These are phyloP conservation scores for Callyntrura sp. DNA, from an alignment of 2,888 invertebrate species.

Conservation along the genomic window DNA sequence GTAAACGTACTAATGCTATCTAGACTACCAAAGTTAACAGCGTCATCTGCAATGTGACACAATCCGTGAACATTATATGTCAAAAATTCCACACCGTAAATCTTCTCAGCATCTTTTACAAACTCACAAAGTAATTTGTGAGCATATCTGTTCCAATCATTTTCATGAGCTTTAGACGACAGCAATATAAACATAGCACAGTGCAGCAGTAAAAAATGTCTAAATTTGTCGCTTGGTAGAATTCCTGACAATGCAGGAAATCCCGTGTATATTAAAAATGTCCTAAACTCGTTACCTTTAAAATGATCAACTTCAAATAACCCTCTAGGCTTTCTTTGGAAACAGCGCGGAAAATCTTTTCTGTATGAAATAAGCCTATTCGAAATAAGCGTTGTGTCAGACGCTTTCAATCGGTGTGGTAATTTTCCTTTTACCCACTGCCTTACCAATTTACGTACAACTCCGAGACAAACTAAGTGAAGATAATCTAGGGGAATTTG, in stretches of 20 bases:
- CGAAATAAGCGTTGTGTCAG: background rate
- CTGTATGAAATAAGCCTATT: background rate
- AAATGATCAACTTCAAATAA: constrained; percentile 15
- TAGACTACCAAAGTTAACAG: background rate
- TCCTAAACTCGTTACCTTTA: constrained; percentile 62
- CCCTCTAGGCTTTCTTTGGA: constrained; percentile 47
- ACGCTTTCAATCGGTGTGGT: background rate
- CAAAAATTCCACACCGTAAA: background rate
- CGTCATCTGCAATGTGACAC: constrained; percentile 18
- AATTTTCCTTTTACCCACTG: constrained; percentile 72
- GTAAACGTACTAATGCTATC: constrained; percentile 20
- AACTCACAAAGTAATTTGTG: constrained; percentile 85
- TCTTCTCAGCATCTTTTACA: background rate
- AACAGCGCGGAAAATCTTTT: constrained; percentile 45
- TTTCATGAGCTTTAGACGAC: constrained; percentile 84
- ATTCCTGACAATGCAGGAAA: constrained; percentile 43
- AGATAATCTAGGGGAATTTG: no score
- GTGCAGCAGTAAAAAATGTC: constrained; percentile 51
- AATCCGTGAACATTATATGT: background rate
- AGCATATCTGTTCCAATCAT: background rate
- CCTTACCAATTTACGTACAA: constrained; percentile 85
- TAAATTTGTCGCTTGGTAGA: constrained; percentile 8
- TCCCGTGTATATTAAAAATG: constrained; percentile 61
- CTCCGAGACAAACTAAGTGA: no score
- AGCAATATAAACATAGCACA: constrained; percentile 38